Evolutionary conservation across 1,140 invertebrate genomes (phyloP), one percentile per base, ranked within the genome.

Genomic region (Cydia splendana): DNA sequence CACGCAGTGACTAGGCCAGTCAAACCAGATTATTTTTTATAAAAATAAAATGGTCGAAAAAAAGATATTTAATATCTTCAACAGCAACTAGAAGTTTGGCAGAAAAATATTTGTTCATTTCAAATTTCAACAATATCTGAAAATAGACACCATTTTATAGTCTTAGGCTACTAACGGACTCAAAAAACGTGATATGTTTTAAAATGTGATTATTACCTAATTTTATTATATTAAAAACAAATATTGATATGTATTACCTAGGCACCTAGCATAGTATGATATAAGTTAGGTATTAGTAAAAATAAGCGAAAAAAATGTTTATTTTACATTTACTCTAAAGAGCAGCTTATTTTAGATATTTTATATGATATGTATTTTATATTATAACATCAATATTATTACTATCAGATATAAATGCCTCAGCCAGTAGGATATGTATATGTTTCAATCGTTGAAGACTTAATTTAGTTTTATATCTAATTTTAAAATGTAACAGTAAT

Each of bases 361-460:
- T n/a, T n/a, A 79, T 81, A 81, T 73, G 69, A 77, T 77, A 75
- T 79, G 80, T 79, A 78, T 85, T 81, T 77, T 82, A 81, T 82
- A 78, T 82, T 86, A 85, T 86, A 89, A 88, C 87, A 89, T 82
- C 86, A 78, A 90, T 89, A 85, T 78, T 87, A 80, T 74, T 79
- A 75, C 53, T 76, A 81, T 82, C 84, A 85, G 77, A 75, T 83
- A 80, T 90, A 90, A 90, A 91, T 93, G 89, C 90, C 90, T 87
- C 91, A 91, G 90, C 91, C 91, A 91, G 86, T 81, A 77, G 79
- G 88, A 92, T 92, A 91, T 91, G 88, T 92, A 89, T 89, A 85
- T 82, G 86, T 92, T 88, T 88, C 84, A 85, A 85, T 87, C 80
- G 75, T 85, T 85, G 81, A 90, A 91, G 81, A 86, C 86, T 89